Base-by-base conservation (phyloP, 2,797 vertebrate genomes). In the Karalla daura region DNA sequence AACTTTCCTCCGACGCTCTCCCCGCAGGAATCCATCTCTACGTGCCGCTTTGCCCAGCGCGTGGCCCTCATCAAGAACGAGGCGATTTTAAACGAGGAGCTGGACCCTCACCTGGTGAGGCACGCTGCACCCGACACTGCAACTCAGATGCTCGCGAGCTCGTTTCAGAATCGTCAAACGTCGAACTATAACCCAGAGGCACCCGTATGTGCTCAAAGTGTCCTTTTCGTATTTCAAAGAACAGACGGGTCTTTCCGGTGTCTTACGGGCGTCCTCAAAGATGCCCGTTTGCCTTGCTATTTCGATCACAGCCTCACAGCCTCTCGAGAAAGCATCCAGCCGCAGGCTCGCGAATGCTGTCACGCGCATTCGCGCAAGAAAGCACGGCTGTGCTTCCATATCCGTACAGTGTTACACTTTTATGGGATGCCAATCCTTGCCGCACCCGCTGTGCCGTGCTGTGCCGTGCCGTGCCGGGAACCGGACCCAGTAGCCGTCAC, bases 21-120 rank as follows among this genome's bases (percentile, higher is more conserved):
- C 52, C n/a, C 46, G 28, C 66, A 99, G 98, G 98, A 99, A 72
- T 98, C 96, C 46, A 97, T 99, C 85, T 97, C 97, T 12, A 99
- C 97, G 0, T 99, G 97, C 71, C 96, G 96, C 77, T 99, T 99
- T 83, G 96, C 98, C 63, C 97, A 99, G 53, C 90, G 98, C 62
- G 98, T 99, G 76, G 95, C 96, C 30, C 90, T 98, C 55, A 98
- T 99, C 80, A 98, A 94, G 89, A 99, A 99, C 18, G 96, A 99
- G 87, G 96, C 96, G 0, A 45, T 96, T 49, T 82, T 99, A 67
- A 99, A 99, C 64, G 96, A 99, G 91, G 97, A 99, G 83, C 85
- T 97, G 63, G 97, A 99, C 81, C 96, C 97, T 32, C 84, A 88
- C 63, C 69, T 98, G 95, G 97, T 99, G 86, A 95, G 95, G 80